Conservation (phyloP, 2,113 vertebrate genomes). For the human region GRCh38 chr6:137396501-137397000, state of each 20-base stretch:
- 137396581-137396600: background rate
- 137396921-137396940: background rate
- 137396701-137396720: background rate
- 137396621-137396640: background rate
- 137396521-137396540: background rate
- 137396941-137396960: background rate
- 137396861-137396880: background rate
- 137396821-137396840: background rate
- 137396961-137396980: background rate
- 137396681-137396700: background rate
- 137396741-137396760: background rate
- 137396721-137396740: background rate
- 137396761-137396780: slow-evolving; percentile 1
- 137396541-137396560: background rate
- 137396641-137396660: background rate
- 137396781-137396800: background rate
- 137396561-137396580: background rate
- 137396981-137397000: background rate
- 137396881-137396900: background rate
- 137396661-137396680: background rate
- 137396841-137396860: background rate
- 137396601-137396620: background rate
- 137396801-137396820: background rate
- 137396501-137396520: background rate
- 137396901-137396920: slow-evolving; percentile 22